These are phyloP conservation scores for Drosophila helvetica DNA, from an alignment of 2,888 invertebrate species.

Conservation along the genomic window DNA sequence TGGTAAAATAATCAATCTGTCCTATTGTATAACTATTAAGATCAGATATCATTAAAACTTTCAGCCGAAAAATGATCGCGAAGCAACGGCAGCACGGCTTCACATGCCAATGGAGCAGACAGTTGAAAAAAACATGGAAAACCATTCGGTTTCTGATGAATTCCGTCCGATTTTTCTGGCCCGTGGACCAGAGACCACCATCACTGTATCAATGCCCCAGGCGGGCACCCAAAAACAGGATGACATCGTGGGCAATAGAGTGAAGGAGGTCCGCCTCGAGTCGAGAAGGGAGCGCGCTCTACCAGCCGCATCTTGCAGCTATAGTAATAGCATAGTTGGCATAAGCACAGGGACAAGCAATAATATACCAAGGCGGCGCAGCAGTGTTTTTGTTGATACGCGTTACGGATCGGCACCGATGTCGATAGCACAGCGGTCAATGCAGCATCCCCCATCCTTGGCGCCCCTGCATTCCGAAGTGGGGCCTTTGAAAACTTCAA, in stretches of 20 bases:
- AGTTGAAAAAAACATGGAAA: slow-evolving; percentile 3
- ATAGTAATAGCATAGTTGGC: neutral
- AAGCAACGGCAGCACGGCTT: slow-evolving; percentile 33
- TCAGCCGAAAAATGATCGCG: slow-evolving; percentile 61
- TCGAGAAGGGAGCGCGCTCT: neutral
- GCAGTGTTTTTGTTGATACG: slow-evolving; percentile 60
- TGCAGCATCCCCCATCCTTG: slow-evolving; percentile 56
- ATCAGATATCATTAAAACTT: neutral
- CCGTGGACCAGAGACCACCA: slow-evolving; percentile 48
- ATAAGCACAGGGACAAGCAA: slow-evolving; percentile 17
- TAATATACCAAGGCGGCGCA: slow-evolving; percentile 49
- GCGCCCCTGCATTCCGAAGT: slow-evolving; percentile 45
- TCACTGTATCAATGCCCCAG: slow-evolving; percentile 27
- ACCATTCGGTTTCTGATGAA: slow-evolving; percentile 23
- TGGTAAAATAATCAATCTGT: slow-evolving; percentile 51
- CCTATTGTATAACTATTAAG: neutral
- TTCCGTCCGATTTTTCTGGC: slow-evolving; percentile 60
- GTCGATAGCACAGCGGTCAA: slow-evolving; percentile 63
- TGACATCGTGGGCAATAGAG: slow-evolving; percentile 15
- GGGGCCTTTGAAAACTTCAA: slow-evolving; percentile 29
- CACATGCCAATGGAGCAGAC: slow-evolving; percentile 12
- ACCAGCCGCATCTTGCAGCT: neutral
- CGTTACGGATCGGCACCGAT: slow-evolving; percentile 66
- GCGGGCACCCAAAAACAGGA: slow-evolving; percentile 8
- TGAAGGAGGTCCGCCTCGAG: slow-evolving; percentile 3